Evolutionary conservation across 2,113 vertebrate genomes (phyloP), one percentile per base, ranked within the genome.

Genomic region (Notothenia rossii): DNA sequence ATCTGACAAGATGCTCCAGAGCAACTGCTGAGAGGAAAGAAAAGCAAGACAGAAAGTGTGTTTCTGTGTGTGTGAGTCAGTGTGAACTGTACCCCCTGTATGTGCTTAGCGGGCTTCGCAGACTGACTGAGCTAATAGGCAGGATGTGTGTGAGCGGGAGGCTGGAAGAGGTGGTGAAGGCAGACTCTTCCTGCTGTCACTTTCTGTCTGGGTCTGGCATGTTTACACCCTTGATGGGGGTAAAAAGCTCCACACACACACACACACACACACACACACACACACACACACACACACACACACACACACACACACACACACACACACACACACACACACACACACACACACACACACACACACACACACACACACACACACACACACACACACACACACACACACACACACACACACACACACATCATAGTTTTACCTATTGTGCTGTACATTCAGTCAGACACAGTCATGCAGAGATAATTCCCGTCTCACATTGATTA

Each of bases 101-200:
- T 85, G 77, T 66, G 86, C 77, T 65, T 72, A 65, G 75, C 84
- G 72, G 72, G 77, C 70, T 73, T 60, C 3, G 61, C 62, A 80
- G 65, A 68, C 79, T 85, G 79, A 75, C 73, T 72, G 70, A 70
- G 85, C 54, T 84, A 86, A 85, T 70, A 59, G 84, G 54, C 82
- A 84, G 81, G 72, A 82, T 80, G 87, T 83, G 84, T 72, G 83
- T 81, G 79, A 71, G 85, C 63, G 29, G 82, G 49, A 73, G 80
- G 84, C 70, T 83, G 86, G 56, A 75, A 78, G 72, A 51, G 72
- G 72, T 59, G 79, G 15, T 25, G 67, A 72, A 82, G 71, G 72
- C 67, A 75, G 88, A 75, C 84, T 70, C 72, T 70, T 58, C 87
- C 88, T 77, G 81, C 79, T 89, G 85, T 86, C 83, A 85, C 82